Percentiles rank a stretch among this genome's conserved stretches.
These are phyloP conservation scores for Bugula neritina DNA, from an alignment of 2,888 invertebrate genomes.

Conservation along the genomic window DNA sequence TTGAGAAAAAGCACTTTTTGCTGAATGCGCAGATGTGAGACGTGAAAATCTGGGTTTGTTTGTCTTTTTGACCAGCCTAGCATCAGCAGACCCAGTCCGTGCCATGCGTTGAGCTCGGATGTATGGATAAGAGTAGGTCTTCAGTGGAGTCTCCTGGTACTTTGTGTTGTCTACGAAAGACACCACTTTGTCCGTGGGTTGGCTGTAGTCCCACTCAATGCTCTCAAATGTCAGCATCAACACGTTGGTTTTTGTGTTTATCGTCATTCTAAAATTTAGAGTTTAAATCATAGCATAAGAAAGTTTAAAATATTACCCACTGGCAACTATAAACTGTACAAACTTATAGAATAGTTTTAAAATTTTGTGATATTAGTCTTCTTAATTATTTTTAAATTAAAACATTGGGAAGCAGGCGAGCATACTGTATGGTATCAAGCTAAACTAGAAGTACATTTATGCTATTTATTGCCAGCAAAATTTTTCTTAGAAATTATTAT, in stretches of 20 bases:
- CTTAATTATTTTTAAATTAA: too few relatives aligned
- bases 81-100: constrained; percentile 46
- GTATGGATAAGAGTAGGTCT: constrained; percentile 47
- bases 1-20: constrained; percentile 5
- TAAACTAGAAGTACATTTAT: too few relatives aligned
- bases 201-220: constrained; percentile 49
- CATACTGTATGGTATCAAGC: too few relatives aligned
- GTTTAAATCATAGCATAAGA: background rate
- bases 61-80: constrained; percentile 16
- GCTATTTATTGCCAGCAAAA: too few relatives aligned
- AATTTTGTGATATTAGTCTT: too few relatives aligned
- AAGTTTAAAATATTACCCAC: too few relatives aligned
- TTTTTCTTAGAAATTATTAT: too few relatives aligned
- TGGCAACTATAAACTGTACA: too few relatives aligned
- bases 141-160: constrained; percentile 46
- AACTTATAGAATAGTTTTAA: too few relatives aligned
- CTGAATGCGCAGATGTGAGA: constrained; percentile 7
- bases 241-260: constrained; percentile 47
- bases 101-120: constrained; percentile 49
- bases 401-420: too few relatives aligned
- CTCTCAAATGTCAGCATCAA: constrained; percentile 51
- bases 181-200: constrained; percentile 48
- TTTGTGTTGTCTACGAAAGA: constrained; percentile 46
- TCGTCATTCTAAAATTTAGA: constrained; percentile 40
- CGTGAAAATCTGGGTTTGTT: constrained; percentile 1